Conservation (phyloP, 1,140 invertebrate species). For the Drosophila saltans region DNA sequence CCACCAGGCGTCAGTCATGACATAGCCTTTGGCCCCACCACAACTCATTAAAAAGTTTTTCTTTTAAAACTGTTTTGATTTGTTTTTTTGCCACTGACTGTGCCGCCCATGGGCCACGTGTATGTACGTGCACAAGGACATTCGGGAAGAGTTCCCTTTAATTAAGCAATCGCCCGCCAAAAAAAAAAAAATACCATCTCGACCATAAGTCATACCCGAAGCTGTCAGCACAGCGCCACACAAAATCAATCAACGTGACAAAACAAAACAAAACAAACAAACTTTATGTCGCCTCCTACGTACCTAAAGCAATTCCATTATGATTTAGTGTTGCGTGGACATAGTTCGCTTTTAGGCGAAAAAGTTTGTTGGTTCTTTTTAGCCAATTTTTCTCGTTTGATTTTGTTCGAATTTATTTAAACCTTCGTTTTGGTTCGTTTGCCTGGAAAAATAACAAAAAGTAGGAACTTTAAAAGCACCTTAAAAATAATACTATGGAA, state of each 20-base stretch:
- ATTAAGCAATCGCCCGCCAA: conserved; percentile 60
- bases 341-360: not conserved
- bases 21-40: conserved; percentile 30
- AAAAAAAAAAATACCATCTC: conserved; percentile 20
- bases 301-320: conserved; percentile 68
- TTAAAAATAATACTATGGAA: no score
- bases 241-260: conserved; percentile 72
- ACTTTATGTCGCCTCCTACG: conserved; percentile 17
- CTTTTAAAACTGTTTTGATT: conserved; percentile 63
- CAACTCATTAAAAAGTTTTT: conserved; percentile 78
- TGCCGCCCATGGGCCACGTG: conserved; percentile 20
- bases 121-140: conserved; percentile 8
- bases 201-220: conserved; percentile 48
- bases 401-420: not conserved
- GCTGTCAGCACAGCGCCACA: conserved; percentile 54
- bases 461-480: no score
- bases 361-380: not conserved
- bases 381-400: not conserved
- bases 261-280: conserved; percentile 23
- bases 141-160: conserved; percentile 33
- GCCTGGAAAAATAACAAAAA: no score
- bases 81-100: conserved; percentile 33
- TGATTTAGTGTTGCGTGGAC: conserved; percentile 25
- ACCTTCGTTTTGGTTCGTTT: not conserved
- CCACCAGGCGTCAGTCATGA: conserved; percentile 9